Evolutionary conservation across 2,797 vertebrate genomes (phyloP), one percentile per base, ranked within the genome.

Genomic region (Ctenopoma kingsleyae): DNA sequence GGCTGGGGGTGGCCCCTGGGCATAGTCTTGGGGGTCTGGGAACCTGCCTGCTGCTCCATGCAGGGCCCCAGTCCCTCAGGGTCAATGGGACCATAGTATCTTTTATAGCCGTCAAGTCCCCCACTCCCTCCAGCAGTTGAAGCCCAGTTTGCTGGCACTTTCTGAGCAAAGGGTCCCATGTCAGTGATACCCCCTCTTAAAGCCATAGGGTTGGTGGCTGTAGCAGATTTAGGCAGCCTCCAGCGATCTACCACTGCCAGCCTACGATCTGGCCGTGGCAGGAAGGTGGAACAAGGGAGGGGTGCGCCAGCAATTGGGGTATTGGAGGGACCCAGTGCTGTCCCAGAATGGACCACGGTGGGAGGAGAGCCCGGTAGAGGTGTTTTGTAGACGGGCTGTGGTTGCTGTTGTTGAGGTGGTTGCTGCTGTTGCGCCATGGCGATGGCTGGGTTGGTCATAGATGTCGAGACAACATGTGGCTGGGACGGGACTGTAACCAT

Each of bases 11-110:
- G 95, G 84, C 92, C 91, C 91, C 93, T 93, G 9, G 94, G 94
- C 66, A 91, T 89, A 80, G 91, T 93, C 92, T 95, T 95, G 89
- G 95, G 95, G 90, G 94, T 95, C 91, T 95, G 95, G 80, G 95
- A 94, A 76, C 95, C 94, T 91, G 92, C 89, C 71, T 94, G 94
- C 76, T 94, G 94, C 80, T 95, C 94, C 91, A 95, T 93, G 82
- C 94, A 95, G 90, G 96, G 93, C 67, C 94, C 93, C 84, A 96
- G 92, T 80, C 96, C 96, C 92, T 97, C 96, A 27, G 96, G 96
- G 89, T 98, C 97, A 87, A 97, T 98, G 84, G 97, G 96, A 84
- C 97, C 96, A 84, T 98, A 98, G 82, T 97, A 97, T 68, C 96
- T 94, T 86, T 97, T 97, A 92, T 97, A 97, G 86, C 96, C 96